These are phyloP conservation scores for Tetragonisca angustula DNA, from an alignment of 2,888 invertebrate species.

Conservation along the genomic window DNA sequence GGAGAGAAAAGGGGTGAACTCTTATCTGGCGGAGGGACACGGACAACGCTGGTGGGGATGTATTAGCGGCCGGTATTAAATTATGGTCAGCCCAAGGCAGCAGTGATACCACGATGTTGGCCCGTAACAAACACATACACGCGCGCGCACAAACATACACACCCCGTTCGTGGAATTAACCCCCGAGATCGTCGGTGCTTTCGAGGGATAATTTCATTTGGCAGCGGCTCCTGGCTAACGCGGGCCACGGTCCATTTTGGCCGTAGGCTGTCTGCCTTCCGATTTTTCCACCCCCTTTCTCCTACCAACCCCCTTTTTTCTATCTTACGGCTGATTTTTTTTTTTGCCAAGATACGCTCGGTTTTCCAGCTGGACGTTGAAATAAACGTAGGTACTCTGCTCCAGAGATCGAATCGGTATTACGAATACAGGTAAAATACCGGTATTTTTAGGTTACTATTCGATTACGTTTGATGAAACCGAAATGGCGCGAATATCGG, in stretches of 20 bases:
- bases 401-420: neutral
- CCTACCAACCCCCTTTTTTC: slow-evolving; percentile 12
- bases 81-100: slow-evolving; percentile 79
- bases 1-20: slow-evolving; percentile 17
- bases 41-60: slow-evolving; percentile 66
- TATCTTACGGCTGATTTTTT: slow-evolving; percentile 50
- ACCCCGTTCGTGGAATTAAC: slow-evolving; percentile 74
- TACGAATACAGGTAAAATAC: too few relatives aligned
- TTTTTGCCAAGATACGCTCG: slow-evolving; percentile 50
- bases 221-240: slow-evolving; percentile 69
- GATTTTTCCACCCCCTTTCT: slow-evolving; percentile 41
- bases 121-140: slow-evolving; percentile 68
- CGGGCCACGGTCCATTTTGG: slow-evolving; percentile 56
- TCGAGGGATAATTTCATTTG: slow-evolving; percentile 80
- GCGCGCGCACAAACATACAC: neutral
- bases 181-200: slow-evolving; percentile 75
- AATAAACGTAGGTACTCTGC: slow-evolving; percentile 9
- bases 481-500: too few relatives aligned
- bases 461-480: too few relatives aligned
- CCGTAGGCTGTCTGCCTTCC: slow-evolving; percentile 60
- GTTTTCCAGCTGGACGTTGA: neutral
- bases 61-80: slow-evolving; percentile 81
- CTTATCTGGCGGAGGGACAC: slow-evolving; percentile 71
- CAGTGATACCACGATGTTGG: slow-evolving; percentile 72
- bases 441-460: too few relatives aligned